Base-by-base conservation (phyloP, 2,797 vertebrate species). In the Columba guinea region DNA sequence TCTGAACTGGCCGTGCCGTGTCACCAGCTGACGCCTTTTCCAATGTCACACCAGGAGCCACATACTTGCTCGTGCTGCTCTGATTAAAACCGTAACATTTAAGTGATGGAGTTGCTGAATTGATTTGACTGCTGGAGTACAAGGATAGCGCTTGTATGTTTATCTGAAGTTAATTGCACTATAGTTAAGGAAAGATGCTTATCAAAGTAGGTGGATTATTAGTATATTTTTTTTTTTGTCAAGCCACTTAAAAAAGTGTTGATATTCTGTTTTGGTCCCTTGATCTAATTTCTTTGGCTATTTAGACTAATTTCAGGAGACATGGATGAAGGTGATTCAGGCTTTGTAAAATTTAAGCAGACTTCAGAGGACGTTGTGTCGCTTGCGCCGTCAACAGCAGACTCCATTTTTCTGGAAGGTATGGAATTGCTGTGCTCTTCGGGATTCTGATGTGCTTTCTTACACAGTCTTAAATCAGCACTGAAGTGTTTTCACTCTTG, bases 361-460 rank as follows among this genome's bases (percentile, higher is more conserved):
- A 97, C 97, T 37, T 94, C 98, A 2, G 99, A 99, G 8, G 99
- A 99, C 44, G 84, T 98, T 30, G 96, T 99, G 65, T 98, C 98
- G 0, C 98, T 99, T 39, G 98, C 98, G 22, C 96, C 98, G 65
- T 98, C 99, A 12, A 98, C 97, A 16, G 62, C 98, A 0, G 99
- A 99, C 87, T 97, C 99, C 24, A 85, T 99, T 97, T 98, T 99
- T n/a, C 97, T 99, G 62, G 99, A 99, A 98, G 99, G 99, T 99
- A 98, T 96, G 96, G 77, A 39, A 68, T 53, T 71, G 75, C 23
- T 34, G 55, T 87, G 32, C 39, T 71, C 84, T 87, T 89, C 67
- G 32, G 12, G 34, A 17, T 51, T 65, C 68, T 67, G 65, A 32
- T 78, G 53, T 67, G 19, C 41, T 73, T 68, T 85, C 49, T 87